Evolutionary conservation across 2,888 invertebrate species (phyloP).

Genomic region (Drosophila maculinotata): DNA sequence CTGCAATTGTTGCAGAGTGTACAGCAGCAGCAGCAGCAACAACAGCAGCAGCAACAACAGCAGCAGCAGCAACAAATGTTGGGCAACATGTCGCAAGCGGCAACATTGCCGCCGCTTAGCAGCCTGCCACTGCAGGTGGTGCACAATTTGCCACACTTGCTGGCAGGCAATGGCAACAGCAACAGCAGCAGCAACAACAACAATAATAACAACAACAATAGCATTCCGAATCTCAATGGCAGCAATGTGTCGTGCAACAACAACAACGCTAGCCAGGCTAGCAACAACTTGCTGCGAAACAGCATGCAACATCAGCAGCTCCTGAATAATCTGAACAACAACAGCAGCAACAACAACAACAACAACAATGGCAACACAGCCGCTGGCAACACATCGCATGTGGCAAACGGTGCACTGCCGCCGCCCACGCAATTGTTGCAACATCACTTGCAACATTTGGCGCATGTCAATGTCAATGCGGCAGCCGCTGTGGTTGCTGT

Average conservation of each 20-base stretch:
- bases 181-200: constrained; percentile 35
- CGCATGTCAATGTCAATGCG: constrained; percentile 82
- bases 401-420: constrained; percentile 70
- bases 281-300: constrained; percentile 71
- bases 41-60: constrained; percentile 77
- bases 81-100: constrained; percentile 79
- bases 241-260: constrained; percentile 51
- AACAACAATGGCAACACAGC: constrained; percentile 48
- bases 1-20: constrained; percentile 79
- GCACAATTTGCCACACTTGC: constrained; percentile 84
- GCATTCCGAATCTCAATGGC: constrained; percentile 49
- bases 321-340: constrained; percentile 66
- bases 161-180: constrained; percentile 60
- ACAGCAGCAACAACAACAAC: constrained; percentile 58
- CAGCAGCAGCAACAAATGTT: constrained; percentile 81
- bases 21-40: constrained; percentile 73
- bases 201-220: constrained; percentile 22
- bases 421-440: constrained; percentile 84
- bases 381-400: constrained; percentile 52
- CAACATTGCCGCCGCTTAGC: constrained; percentile 82
- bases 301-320: constrained; percentile 78
- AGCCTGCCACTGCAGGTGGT: constrained; percentile 84
- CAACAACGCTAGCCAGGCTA: constrained; percentile 29
- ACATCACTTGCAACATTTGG: constrained; percentile 84
- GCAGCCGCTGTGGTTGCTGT: constrained; percentile 78